Evolutionary conservation across 2,888 invertebrate species (phyloP).

Genomic region (Conus canariensis): DNA sequence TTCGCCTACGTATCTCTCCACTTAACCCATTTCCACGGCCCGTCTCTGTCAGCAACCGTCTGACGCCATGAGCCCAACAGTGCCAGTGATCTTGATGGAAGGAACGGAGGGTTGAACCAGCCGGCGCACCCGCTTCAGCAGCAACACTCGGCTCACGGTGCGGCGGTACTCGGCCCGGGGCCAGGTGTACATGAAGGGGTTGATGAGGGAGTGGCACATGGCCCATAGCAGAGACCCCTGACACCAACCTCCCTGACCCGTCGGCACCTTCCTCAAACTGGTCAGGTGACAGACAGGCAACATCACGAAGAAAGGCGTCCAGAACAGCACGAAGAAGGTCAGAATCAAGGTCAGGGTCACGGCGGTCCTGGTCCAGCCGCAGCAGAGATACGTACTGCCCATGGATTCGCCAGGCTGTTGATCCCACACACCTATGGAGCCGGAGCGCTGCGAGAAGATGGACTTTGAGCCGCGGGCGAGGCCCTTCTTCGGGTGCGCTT

Average conservation of each 20-base stretch:
- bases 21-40: too few species aligned
- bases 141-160: background rate
- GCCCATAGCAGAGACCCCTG: background rate
- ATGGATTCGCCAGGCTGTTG: too few species aligned
- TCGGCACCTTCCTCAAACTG: background rate
- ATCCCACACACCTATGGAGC: too few species aligned
- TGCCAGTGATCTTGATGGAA: too few species aligned
- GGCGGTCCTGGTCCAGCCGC: background rate
- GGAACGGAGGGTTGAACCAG: too few species aligned
- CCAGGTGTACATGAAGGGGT: conserved; percentile 16
- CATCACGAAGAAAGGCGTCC: conserved; percentile 23
- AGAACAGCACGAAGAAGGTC: background rate
- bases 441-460: too few species aligned
- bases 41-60: too few species aligned
- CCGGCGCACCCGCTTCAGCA: too few species aligned
- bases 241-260: background rate
- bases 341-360: background rate
- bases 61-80: too few species aligned
- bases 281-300: background rate
- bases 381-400: background rate
- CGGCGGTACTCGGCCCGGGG: background rate
- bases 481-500: too few species aligned
- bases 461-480: too few species aligned
- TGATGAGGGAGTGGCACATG: background rate
- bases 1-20: too few species aligned